Base-by-base conservation (phyloP, 2,113 vertebrate genomes). In the Notothenia rossii region DNA sequence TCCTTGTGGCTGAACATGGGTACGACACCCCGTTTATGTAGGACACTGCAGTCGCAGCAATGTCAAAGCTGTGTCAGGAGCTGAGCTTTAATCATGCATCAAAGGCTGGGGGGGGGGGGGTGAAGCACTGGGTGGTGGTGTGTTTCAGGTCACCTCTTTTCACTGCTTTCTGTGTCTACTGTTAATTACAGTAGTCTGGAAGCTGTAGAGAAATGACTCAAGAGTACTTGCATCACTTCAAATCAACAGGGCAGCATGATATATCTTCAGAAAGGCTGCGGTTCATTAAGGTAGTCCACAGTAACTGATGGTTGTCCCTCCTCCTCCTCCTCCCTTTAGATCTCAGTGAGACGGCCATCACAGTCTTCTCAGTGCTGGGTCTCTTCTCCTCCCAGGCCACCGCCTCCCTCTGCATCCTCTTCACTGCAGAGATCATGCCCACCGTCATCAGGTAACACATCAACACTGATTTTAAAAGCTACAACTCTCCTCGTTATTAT, bases 301-400 rank as follows among this genome's bases (percentile, higher is more conserved):
- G 61, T 18, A 14, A 7, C 40, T 49, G 45, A 65, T 58, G 10
- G 48, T 33, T 22, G 9, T 66, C 14, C 25, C 25, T 25, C 49
- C 8, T 53, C 64, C 40, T 8, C 18, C 25, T 22, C 22, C 22
- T 22, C 22, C 56, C 13, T 9, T 72, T 69, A 97, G 97, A 97
- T 94, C 94, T 97, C 72, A 97, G 95, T 3, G 95, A 96, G 74
- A 91, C 94, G 0, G 96, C 96, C 62, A 93, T 96, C 88, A 96
- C 95, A 0, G 94, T 96, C 8, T 97, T 97, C 89, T 97, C 97
- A 0, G 95, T 96, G 66, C 92, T 97, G 43, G 97, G 97, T 5
- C 94, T 97, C 49, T 97, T 97, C 91, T 95, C 96, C 45, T 97
- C 97, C 33, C 96, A 97, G 81, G 96, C 96, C 15, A 95, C 96